phyloP scores from a whole-genome alignment of 2,797 vertebrate species.

The Peromyscus eremicus region DNA sequence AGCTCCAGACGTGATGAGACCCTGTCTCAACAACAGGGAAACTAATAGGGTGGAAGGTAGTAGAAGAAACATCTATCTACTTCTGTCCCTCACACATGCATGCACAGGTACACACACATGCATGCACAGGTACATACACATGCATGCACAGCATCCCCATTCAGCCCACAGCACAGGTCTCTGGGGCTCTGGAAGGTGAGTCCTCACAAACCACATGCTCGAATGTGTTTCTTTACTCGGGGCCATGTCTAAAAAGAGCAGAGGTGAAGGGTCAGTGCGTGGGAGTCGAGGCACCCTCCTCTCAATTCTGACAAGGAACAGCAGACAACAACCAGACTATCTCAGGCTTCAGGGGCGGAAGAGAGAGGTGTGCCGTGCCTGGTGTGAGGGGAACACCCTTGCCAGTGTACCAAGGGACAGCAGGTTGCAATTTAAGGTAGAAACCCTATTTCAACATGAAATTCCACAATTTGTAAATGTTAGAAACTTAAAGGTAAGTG shows the following conservation, averaged over 20 bases:
- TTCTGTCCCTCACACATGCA: background rate
- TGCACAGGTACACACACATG: background rate
- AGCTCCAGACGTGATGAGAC: background rate
- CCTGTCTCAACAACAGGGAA: background rate
- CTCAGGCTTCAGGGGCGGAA: no score
- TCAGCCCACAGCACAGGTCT: background rate
- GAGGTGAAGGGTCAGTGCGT: background rate
- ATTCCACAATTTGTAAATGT: background rate
- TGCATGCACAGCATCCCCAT: background rate
- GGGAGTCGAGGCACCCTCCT: background rate
- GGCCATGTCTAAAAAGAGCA: background rate
- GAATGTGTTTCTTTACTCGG: background rate
- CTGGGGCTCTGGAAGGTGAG: background rate
- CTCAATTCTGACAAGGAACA: background rate
- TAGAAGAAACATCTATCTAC: background rate
- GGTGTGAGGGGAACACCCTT: background rate
- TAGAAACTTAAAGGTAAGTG: background rate
- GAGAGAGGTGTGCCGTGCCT: background rate
- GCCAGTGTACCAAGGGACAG: background rate
- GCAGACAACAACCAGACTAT: background rate
- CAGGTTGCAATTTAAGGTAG: background rate
- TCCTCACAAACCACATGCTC: background rate
- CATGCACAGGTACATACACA: background rate
- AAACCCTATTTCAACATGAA: constrained; percentile 19
- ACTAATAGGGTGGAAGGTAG: background rate